Evolutionary conservation across 2,797 vertebrate genomes (phyloP).

Genomic region (Tarsius wallacei): DNA sequence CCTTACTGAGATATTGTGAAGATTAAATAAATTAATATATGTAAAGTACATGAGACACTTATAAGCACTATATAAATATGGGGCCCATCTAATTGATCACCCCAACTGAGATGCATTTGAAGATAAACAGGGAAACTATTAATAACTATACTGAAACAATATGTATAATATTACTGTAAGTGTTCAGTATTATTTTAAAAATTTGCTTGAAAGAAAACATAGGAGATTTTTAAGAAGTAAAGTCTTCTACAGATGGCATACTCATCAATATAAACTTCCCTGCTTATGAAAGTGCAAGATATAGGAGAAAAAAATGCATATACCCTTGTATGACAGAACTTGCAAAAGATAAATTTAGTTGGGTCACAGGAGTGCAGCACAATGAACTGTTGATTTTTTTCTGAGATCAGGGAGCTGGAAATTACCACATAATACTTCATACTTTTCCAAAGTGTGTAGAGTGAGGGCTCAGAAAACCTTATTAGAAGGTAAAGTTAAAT

Average conservation of each 20-base stretch:
- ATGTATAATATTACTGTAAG: neutral
- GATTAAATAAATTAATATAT: neutral
- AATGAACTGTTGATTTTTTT: neutral
- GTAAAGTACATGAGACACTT: neutral
- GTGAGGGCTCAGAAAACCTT: neutral
- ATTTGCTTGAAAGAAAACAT: constrained; percentile 40
- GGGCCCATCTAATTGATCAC: neutral
- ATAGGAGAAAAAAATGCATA: neutral
- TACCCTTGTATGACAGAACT: neutral
- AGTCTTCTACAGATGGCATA: neutral
- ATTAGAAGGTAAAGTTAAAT: neutral
- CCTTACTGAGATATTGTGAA: neutral
- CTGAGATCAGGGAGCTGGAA: neutral
- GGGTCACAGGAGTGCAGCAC: neutral
- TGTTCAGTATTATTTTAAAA: neutral
- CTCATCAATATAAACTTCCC: neutral
- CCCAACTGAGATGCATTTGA: neutral
- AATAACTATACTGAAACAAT: neutral
- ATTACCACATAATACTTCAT: neutral
- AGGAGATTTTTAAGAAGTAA: neutral
- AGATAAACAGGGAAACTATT: neutral
- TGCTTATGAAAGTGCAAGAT: neutral
- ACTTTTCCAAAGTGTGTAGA: neutral
- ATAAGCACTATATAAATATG: neutral
- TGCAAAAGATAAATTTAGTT: neutral